Base-by-base conservation (phyloP, 2,888 invertebrate genomes). In the Megastigmus dorsalis region DNA sequence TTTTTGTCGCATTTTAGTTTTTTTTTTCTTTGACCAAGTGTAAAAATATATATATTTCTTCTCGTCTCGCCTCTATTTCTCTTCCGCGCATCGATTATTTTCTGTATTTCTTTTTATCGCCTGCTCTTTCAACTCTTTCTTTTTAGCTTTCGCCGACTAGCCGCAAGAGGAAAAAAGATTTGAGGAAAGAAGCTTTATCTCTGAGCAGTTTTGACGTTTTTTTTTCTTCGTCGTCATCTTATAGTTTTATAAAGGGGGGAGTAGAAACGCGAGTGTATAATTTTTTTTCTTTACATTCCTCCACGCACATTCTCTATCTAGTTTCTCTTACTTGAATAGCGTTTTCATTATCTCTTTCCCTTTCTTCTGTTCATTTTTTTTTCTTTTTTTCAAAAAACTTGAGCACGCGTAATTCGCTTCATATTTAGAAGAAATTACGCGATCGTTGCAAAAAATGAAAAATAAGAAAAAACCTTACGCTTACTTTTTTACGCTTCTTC, bases 41-140 rank as follows among this genome's bases (percentile, higher is more conserved):
- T 81, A 84, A 84, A 84, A 84, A 84, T 84, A 84, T 81, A 82
- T 80, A 80, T 82, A 73, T 82, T 76, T 79, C n/a, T n/a, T 79
- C 78, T 79, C 80, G 77, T 70, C 77, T 77, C 76, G 59, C 76
- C 69, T 79, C 57, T 67, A 50, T 69, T 75, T 76, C 74, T 78
- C 67, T 70, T 70, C 60, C 75, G 70, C 74, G 43, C 60, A 57
- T 74, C 60, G 63, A 59, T 60, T 65, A 67, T 20, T 74, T 71
- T 71, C 59, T 48, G 68, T 54, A 60, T 75, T 45, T 71, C 57
- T 68, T 43, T 60, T 52, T 70, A 70, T 60, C 50, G 59, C 62
- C 66, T 50, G 59, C 43, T 73, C 10, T 26, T 41, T 45, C 55
- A 52, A 43, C 55, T 71, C 75, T 54, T 66, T 73, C 71, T 55